Evolutionary conservation across 1,140 invertebrate genomes (phyloP).

Genomic region (Megalonaias nervosa): DNA sequence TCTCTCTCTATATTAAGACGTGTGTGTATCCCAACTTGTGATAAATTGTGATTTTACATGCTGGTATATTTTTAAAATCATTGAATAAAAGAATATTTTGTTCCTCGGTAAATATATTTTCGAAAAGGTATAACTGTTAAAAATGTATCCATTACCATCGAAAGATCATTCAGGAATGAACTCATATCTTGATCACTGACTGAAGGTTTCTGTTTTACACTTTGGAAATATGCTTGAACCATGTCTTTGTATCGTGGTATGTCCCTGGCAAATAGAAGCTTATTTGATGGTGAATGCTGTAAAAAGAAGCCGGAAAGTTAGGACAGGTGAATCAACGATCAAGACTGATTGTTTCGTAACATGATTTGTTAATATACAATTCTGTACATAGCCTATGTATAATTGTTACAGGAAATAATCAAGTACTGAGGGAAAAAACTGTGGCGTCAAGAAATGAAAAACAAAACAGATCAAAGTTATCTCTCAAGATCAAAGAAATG

Average conservation of each 20-base stretch:
- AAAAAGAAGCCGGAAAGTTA: slow-evolving; percentile 22
- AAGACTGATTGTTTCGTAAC: not conserved
- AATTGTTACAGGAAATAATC: too few relatives aligned
- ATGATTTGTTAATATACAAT: not conserved
- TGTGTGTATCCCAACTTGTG: not conserved
- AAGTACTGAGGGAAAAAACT: too few relatives aligned
- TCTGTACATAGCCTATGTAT: not conserved
- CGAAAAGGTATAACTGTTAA: not conserved
- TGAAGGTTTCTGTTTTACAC: slow-evolving; percentile 85
- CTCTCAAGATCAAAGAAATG: too few relatives aligned
- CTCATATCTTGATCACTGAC: slow-evolving; percentile 99
- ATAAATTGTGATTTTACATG: not conserved
- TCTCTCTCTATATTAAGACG: not conserved
- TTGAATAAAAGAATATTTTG: not conserved
- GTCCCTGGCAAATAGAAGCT: slow-evolving; percentile 71
- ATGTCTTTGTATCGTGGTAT: slow-evolving; percentile 67
- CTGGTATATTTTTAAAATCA: not conserved
- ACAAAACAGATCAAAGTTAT: too few relatives aligned
- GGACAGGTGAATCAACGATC: not conserved
- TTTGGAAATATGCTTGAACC: slow-evolving; percentile 73
- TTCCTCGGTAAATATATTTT: not conserved
- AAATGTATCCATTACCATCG: slow-evolving; percentile 78
- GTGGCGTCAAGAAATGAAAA: too few relatives aligned
- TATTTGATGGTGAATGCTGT: slow-evolving; percentile 69
- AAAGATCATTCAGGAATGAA: slow-evolving; percentile 97